Evolutionary conservation across 1,140 invertebrate species (phyloP), one percentile per base, ranked within the genome.

Genomic region (Plectrocnemia conspersa): DNA sequence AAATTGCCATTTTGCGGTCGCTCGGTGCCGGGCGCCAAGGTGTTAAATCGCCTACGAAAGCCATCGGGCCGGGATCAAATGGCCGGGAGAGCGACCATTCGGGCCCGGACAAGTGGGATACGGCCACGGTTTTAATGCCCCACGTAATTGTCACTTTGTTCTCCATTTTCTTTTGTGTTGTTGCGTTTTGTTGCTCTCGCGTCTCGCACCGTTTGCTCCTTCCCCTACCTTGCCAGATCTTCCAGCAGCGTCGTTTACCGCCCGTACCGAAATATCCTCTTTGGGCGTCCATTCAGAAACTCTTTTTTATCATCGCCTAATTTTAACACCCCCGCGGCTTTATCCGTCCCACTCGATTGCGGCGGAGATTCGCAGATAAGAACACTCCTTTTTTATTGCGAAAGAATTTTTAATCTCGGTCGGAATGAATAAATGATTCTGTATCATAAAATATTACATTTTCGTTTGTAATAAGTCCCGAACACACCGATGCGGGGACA

Each of bases 131-230:
- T 44, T 50, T 57, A 53, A 58, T 53, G 41, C 32, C 24, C 18
- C 44, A 33, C 47, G 55, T 57, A 52, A 57, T 57, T 58, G 45
- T 49, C 50, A 46, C 56, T 58, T 53, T 52, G 50, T 58, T 48
- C n/a, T n/a, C 42, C 32, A 40, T 36, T 52, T 53, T 53, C 56
- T 53, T n/a, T 58, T 41, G 48, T 48, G 23, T 57, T 48, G 22
- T 52, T 36, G 16, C 55, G n/a, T n/a, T n/a, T n/a, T n/a, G n/a
- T n/a, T n/a, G n/a, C n/a, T n/a, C 48, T 33, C 36, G 22, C 44
- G 27, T 19, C 44, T 35, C 24, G 22, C 25, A 21, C 10, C 36
- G 41, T 45, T 35, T 44, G 40, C 36, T 46, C 16, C 32, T 45
- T 24, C 32, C 18, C 27, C 52, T 15, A 18, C 13, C 35, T 21